Percentiles rank a stretch among this genome's conserved stretches.
phyloP scores from a whole-genome alignment of 2,888 invertebrate species.

The Lagria hirta region DNA sequence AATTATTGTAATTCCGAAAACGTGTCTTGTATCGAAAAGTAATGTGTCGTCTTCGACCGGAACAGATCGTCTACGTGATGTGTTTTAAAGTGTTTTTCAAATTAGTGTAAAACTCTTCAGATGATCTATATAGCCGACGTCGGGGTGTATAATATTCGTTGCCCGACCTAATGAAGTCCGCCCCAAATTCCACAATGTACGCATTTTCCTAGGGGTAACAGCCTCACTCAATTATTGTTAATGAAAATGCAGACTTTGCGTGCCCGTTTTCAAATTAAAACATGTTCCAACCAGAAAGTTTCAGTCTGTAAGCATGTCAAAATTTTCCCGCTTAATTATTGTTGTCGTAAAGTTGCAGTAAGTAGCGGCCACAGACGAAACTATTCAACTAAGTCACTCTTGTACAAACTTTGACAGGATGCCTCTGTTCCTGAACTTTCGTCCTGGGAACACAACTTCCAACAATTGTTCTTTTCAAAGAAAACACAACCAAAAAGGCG shows the following conservation, averaged over 20 bases:
- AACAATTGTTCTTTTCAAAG: too few species aligned
- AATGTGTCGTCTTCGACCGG: too few species aligned
- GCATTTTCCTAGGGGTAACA: constrained; percentile 6
- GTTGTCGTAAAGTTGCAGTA: constrained; percentile 44
- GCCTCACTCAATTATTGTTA: constrained; percentile 9
- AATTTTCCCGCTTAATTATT: constrained; percentile 45
- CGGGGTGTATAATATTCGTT: too few species aligned
- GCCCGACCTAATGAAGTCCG: too few species aligned
- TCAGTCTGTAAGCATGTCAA: constrained; percentile 39
- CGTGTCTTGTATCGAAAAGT: too few species aligned
- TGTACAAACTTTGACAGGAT: constrained; percentile 37
- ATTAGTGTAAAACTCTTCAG: too few species aligned
- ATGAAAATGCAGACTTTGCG: constrained; percentile 12
- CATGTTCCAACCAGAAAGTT: constrained; percentile 34
- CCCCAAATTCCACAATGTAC: too few species aligned
- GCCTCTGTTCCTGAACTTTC: constrained; percentile 37
- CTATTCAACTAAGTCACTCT: constrained; percentile 37
- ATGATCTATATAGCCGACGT: too few species aligned
- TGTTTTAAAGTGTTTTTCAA: too few species aligned
- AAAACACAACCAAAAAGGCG: too few species aligned
- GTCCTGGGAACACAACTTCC: constrained; percentile 38
- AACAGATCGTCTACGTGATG: too few species aligned
- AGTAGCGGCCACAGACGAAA: constrained; percentile 40
- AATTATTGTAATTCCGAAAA: too few species aligned
- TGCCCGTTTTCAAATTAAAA: constrained; percentile 32